Evolutionary conservation across 2,797 vertebrate species (phyloP), one percentile per base, ranked within the genome.

Genomic region (Gorsachius magnificus): DNA sequence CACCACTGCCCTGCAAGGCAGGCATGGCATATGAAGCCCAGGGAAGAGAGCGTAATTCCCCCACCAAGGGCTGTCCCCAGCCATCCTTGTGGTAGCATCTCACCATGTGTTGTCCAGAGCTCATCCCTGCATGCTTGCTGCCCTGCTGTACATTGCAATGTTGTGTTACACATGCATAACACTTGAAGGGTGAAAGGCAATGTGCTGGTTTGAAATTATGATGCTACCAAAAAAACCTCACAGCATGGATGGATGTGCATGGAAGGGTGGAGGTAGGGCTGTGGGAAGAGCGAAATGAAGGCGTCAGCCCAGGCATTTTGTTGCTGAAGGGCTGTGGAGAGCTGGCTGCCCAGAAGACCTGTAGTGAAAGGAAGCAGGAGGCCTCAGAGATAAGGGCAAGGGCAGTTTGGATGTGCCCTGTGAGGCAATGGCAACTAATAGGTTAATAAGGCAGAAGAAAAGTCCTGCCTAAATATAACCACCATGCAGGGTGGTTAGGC

Each of bases 381-480:
- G 16, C 6, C 48, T 80, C 0, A 0, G 24, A 51, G 35, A 75
- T 13, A 18, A 82, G 22, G 15, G 7, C 15, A 3, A 46, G 13
- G 33, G 28, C 20, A 86, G 16, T 53, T 41, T 18, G n/a, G 70
- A 21, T 31, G 19, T 69, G 19, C 22, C 26, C 28, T 16, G 20
- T 28, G 20, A 70, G 38, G 17, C 38, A 72, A 29, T 21, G 48
- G 92, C 10, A 88, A 53, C 60, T 69, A 87, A 95, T 5, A 70
- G 77, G 86, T 92, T 94, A 96, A 94, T 56, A 72, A 72, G 17
- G 56, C 79, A 87, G 65, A 63, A 43, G 33, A 7, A 68, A 72
- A 88, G 18, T 78, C 46, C 36, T 85, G 61, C 41, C 78, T 95
- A 94, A 92, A 93, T 93, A 92, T 87, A 97, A 90, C 80, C 68